phyloP scores from a whole-genome alignment of 2,113 vertebrate species.

The Vicugna pacos region DNA sequence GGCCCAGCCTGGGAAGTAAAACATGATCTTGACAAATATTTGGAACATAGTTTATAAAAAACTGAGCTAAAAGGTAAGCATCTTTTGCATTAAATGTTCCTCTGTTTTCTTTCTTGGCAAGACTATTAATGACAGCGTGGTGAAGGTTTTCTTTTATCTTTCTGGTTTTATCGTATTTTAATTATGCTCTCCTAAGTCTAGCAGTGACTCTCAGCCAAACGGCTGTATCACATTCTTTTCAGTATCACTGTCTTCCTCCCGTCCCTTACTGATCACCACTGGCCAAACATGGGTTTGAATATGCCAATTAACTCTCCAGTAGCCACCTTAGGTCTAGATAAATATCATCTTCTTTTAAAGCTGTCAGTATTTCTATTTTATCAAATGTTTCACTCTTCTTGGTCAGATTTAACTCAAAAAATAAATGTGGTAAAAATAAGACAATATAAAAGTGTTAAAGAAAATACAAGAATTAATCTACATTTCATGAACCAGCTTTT shows the following conservation, averaged over 20 bases:
- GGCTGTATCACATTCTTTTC: neutral
- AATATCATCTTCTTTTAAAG: neutral
- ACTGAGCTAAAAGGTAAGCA: neutral
- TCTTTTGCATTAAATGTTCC: neutral
- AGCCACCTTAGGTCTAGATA: neutral
- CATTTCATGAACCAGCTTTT: neutral
- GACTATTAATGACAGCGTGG: neutral
- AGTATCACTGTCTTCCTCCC: neutral
- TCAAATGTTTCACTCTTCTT: neutral
- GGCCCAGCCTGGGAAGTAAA: neutral
- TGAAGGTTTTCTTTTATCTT: neutral
- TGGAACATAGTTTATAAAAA: neutral
- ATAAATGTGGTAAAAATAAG: neutral
- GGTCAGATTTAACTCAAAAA: neutral
- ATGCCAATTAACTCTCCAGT: neutral
- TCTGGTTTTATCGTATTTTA: neutral
- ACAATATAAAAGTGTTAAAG: neutral
- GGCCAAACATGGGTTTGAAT: neutral
- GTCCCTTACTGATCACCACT: neutral
- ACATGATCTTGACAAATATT: neutral
- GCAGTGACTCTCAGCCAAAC: neutral
- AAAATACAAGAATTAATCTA: slow-evolving; percentile 7
- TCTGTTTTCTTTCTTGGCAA: neutral
- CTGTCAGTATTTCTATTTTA: neutral
- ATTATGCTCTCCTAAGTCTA: neutral